Evolutionary conservation across 2,113 vertebrate genomes (phyloP).

Genomic region (Lontra canadensis): DNA sequence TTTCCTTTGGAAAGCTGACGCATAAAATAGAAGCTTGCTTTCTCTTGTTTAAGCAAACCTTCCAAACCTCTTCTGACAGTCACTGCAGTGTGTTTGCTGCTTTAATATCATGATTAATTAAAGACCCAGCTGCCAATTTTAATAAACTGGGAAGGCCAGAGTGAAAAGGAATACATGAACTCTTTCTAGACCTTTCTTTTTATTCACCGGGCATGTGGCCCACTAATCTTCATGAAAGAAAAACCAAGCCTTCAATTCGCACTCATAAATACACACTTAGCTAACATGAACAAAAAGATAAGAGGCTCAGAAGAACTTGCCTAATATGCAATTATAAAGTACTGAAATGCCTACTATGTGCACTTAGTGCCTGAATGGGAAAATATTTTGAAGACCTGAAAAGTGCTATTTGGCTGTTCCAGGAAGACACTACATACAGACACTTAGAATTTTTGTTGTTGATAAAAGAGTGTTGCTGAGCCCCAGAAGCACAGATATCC

Average conservation of each 20-base stretch:
- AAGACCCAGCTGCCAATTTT: conserved; percentile 2
- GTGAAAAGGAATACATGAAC: background rate
- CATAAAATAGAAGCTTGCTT: background rate
- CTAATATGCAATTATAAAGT: background rate
- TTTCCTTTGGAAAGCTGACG: background rate
- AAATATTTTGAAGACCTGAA: background rate
- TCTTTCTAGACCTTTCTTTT: conserved; percentile 24
- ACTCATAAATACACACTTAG: background rate
- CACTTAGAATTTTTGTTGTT: background rate
- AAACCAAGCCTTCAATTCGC: background rate
- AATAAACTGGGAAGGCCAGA: background rate
- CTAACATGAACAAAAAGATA: background rate
- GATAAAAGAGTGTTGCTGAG: background rate
- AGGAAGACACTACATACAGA: background rate
- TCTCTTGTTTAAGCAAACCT: background rate
- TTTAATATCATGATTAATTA: conserved; percentile 8
- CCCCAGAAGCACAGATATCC: background rate
- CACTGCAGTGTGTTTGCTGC: background rate
- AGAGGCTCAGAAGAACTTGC: background rate
- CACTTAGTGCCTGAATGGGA: background rate
- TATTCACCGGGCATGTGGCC: background rate
- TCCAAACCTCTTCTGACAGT: background rate
- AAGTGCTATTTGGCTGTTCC: background rate
- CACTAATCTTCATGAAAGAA: background rate
- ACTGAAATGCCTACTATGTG: background rate